phyloP scores from a whole-genome alignment of 2,888 invertebrate species.

The Eledona agricola region DNA sequence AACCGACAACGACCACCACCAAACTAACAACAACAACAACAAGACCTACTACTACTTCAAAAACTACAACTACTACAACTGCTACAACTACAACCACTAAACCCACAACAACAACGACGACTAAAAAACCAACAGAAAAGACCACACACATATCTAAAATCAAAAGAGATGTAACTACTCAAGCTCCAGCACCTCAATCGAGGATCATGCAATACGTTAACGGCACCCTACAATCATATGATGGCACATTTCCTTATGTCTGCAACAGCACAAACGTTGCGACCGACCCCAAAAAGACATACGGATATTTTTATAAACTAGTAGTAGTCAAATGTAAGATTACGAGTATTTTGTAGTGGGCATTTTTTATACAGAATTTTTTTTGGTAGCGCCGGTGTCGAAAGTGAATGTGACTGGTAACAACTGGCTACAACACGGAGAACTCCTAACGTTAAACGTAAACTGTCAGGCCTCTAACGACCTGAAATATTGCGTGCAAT shows the following conservation, averaged over 20 bases:
- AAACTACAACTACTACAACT: slow-evolving; percentile 21
- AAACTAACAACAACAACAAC: slow-evolving; percentile 34
- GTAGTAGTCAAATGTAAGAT: slow-evolving; percentile 74
- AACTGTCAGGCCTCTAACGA: slow-evolving; percentile 80
- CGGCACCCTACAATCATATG: slow-evolving; percentile 51
- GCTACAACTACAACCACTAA: slow-evolving; percentile 18
- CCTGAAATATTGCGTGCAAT: slow-evolving; percentile 75
- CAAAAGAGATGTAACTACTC: slow-evolving; percentile 39
- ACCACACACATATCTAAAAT: slow-evolving; percentile 34
- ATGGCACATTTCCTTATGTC: slow-evolving; percentile 62
- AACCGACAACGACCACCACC: slow-evolving; percentile 54
- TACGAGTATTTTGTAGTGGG: background rate
- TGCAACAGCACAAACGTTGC: slow-evolving; percentile 72
- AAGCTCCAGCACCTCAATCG: no score
- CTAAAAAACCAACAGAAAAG: slow-evolving; percentile 38
- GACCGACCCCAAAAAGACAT: slow-evolving; percentile 72
- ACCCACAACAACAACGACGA: slow-evolving; percentile 43
- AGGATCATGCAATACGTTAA: slow-evolving; percentile 52
- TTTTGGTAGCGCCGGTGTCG: slow-evolving; percentile 74
- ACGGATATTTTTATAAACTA: slow-evolving; percentile 75
- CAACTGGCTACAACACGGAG: slow-evolving; percentile 86
- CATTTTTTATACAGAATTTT: background rate
- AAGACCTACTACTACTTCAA: slow-evolving; percentile 38
- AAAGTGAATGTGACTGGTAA: slow-evolving; percentile 76
- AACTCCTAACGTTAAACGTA: slow-evolving; percentile 74